Conservation (phyloP, 2,888 invertebrate species). For the Cryptocephalus moraei region DNA sequence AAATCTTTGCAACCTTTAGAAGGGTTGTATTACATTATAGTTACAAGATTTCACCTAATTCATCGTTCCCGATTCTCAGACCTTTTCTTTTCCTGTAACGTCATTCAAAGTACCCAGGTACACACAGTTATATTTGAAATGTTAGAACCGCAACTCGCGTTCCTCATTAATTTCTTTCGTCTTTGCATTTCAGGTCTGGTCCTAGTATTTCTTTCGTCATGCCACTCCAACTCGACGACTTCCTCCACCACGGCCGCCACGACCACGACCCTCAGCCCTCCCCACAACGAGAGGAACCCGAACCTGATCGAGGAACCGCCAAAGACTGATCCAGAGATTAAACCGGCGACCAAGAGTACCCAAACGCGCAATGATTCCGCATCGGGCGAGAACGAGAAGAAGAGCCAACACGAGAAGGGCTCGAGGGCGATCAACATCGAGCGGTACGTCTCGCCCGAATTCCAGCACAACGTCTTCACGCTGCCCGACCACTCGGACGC, state of each 20-base stretch:
- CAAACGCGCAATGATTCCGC: constrained; percentile 4
- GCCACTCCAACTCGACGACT: no score
- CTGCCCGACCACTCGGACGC: constrained; percentile 40
- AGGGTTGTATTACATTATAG: no score
- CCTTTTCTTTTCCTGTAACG: no score
- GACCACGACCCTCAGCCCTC: constrained; percentile 9
- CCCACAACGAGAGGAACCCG: constrained; percentile 9
- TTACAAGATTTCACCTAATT: no score
- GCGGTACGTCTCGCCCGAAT: constrained; percentile 44
- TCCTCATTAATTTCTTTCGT: no score
- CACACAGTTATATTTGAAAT: no score
- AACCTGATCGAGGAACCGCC: constrained; percentile 21
- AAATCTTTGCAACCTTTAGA: no score
- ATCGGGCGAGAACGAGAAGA: not conserved
- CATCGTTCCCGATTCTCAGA: no score
- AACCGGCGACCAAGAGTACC: constrained; percentile 12
- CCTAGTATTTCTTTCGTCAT: constrained; percentile 7
- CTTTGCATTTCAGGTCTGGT: constrained; percentile 22
- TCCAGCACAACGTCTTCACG: constrained; percentile 44
- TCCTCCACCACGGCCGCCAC: constrained; percentile 2
- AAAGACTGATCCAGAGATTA: constrained; percentile 27
- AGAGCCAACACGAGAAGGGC: constrained; percentile 11
- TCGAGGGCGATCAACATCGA: constrained; percentile 32
- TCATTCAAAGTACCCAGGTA: no score
- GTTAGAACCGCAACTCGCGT: no score